Percentiles rank a stretch among this genome's conserved stretches.
phyloP scores from a whole-genome alignment of 1,140 invertebrate genomes.

The Tribolium madens region DNA sequence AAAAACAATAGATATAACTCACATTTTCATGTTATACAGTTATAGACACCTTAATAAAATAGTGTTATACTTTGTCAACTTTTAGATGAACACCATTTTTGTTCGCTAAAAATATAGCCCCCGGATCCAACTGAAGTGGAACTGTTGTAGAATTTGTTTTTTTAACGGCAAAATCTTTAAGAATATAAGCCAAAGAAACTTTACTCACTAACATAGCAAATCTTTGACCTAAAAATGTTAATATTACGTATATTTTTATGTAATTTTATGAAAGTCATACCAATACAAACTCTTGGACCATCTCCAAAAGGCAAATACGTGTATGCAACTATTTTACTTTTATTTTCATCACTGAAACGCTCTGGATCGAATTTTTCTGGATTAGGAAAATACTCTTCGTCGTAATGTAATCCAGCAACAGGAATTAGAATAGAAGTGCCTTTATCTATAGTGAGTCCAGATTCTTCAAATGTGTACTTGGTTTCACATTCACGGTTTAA shows the following conservation, averaged over 20 bases:
- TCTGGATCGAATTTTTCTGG: conserved; percentile 78
- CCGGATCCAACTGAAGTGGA: neutral
- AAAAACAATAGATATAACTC: too few species aligned
- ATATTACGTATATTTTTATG: conserved; percentile 56
- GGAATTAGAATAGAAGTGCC: neutral
- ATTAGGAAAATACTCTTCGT: conserved; percentile 71
- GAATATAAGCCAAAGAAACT: neutral
- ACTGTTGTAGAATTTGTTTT: neutral
- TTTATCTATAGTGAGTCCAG: neutral
- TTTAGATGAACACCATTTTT: conserved; percentile 3
- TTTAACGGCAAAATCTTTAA: neutral
- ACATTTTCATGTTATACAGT: too few species aligned
- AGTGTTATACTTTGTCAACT: too few species aligned
- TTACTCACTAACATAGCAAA: neutral
- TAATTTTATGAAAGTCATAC: conserved; percentile 59
- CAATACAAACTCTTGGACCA: conserved; percentile 71
- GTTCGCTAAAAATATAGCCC: neutral
- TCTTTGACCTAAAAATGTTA: conserved; percentile 63
- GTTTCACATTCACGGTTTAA: conserved; percentile 58
- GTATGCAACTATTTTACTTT: conserved; percentile 58
- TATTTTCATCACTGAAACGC: conserved; percentile 71
- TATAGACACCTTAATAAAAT: too few species aligned
- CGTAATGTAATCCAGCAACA: neutral
- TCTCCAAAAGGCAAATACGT: conserved; percentile 72
- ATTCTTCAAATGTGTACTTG: conserved; percentile 61